A percentile compares a stretch with the other conserved stretches of the same genome.
phyloP scores from a whole-genome alignment of 2,888 invertebrate genomes.

The Sarcophaga rosellei region DNA sequence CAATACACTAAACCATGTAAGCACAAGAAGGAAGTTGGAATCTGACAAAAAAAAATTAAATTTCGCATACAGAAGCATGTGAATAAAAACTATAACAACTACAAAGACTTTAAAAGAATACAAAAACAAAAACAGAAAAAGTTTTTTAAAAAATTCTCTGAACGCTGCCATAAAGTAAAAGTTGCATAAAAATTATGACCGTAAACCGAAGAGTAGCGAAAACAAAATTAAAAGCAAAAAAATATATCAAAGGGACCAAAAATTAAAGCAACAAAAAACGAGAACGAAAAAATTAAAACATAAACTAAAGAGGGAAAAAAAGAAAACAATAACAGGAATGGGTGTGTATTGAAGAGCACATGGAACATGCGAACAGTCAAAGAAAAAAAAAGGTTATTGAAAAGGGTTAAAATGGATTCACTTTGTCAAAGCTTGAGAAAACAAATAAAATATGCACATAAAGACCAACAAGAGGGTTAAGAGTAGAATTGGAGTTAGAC shows the following conservation, averaged over 20 bases:
- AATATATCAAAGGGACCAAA: slow-evolving; percentile 6
- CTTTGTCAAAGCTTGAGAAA: too few relatives aligned
- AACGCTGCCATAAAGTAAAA: slow-evolving; percentile 28
- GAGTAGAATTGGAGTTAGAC: too few relatives aligned
- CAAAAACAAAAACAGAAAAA: slow-evolving; percentile 3
- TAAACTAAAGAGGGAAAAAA: background rate
- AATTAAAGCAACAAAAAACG: too few relatives aligned
- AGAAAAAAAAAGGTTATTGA: background rate
- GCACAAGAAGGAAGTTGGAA: background rate
- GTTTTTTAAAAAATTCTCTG: background rate
- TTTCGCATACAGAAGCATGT: background rate
- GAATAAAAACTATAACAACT: background rate
- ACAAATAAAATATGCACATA: too few relatives aligned
- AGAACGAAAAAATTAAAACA: background rate
- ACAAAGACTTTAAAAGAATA: slow-evolving; percentile 19
- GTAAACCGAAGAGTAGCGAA: slow-evolving; percentile 30
- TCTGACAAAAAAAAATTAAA: background rate
- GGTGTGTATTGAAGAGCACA: background rate
- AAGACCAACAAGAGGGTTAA: too few relatives aligned
- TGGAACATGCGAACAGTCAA: background rate
- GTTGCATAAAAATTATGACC: slow-evolving; percentile 60
- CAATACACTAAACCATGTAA: background rate
- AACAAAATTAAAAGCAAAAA: slow-evolving; percentile 20
- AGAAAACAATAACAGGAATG: background rate
- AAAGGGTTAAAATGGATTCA: too few relatives aligned